Percentiles rank a stretch among this genome's conserved stretches.
Conservation (phyloP, 1,140 invertebrate genomes). For the Drosophila quadrilineata region DNA sequence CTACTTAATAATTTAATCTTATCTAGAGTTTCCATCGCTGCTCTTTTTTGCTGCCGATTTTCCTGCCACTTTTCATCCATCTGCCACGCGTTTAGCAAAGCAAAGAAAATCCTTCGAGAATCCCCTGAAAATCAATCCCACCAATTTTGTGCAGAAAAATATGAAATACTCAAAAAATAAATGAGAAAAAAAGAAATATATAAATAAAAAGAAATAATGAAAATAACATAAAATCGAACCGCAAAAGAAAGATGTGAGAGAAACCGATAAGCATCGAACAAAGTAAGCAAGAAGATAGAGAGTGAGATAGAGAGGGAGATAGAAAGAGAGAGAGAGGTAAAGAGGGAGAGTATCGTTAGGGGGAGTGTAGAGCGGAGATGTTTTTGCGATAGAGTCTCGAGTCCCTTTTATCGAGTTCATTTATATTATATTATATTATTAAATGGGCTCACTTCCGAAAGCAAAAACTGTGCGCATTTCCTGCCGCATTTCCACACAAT, state of each 20-base stretch:
- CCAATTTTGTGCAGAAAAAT: too few relatives aligned
- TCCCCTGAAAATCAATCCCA: conserved; percentile 49
- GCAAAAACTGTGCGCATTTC: conserved; percentile 53
- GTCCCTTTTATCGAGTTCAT: too few relatives aligned
- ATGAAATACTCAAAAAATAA: conserved; percentile 13
- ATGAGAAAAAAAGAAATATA: background rate
- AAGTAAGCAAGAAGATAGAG: too few relatives aligned
- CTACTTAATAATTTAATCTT: too few relatives aligned
- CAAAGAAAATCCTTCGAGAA: too few relatives aligned
- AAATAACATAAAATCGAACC: too few relatives aligned
- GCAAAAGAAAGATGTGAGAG: conserved; percentile 4
- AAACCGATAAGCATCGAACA: conserved; percentile 18
- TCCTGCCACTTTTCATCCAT: conserved; percentile 4
- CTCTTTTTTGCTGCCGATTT: background rate
- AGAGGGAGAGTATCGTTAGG: too few relatives aligned
- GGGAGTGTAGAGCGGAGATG: too few relatives aligned
- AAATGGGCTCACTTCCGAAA: conserved; percentile 55
- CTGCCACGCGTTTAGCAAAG: conserved; percentile 47
- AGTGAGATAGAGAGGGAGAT: too few relatives aligned
- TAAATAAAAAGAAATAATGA: too few relatives aligned
- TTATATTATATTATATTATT: conserved; percentile 49
- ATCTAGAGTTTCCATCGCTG: background rate
- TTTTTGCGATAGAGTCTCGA: too few relatives aligned
- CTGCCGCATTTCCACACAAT: conserved; percentile 46
- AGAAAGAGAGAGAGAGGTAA: too few relatives aligned